Conservation (phyloP, 2,797 vertebrate species). For the Pipistrellus nathusii region DNA sequence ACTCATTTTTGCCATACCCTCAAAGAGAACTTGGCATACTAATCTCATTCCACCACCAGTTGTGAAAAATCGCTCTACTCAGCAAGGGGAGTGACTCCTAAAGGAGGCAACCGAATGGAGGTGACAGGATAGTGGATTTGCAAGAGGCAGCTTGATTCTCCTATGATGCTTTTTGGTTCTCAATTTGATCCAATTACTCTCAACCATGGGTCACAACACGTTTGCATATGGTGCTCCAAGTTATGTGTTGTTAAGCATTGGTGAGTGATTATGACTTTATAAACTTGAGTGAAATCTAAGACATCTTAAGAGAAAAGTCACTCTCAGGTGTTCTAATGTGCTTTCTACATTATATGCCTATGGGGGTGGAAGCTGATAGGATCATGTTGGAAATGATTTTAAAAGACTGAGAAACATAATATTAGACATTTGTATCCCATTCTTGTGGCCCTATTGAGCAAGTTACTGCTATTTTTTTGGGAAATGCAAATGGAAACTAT, state of each 20-base stretch:
- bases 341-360: neutral
- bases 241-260: neutral
- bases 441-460: neutral
- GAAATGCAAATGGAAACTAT: neutral
- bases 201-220: neutral
- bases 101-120: neutral
- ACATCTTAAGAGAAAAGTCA: neutral
- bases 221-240: neutral
- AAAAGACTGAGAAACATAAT: neutral
- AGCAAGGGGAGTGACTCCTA: neutral
- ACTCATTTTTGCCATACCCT: neutral
- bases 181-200: neutral
- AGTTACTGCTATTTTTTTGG: neutral
- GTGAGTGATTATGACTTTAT: neutral
- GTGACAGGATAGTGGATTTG: neutral
- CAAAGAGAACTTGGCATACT: neutral
- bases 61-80: neutral
- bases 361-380: neutral
- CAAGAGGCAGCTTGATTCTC: neutral
- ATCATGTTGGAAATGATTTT: slow-evolving; percentile 28
- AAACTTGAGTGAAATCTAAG: neutral
- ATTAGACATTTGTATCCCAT: neutral
- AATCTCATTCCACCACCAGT: neutral
- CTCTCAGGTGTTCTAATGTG: neutral
- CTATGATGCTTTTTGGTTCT: neutral